Percentiles rank a stretch among this genome's conserved stretches.
Conservation (phyloP, 2,888 invertebrate species). For the Strigamia crassipes region DNA sequence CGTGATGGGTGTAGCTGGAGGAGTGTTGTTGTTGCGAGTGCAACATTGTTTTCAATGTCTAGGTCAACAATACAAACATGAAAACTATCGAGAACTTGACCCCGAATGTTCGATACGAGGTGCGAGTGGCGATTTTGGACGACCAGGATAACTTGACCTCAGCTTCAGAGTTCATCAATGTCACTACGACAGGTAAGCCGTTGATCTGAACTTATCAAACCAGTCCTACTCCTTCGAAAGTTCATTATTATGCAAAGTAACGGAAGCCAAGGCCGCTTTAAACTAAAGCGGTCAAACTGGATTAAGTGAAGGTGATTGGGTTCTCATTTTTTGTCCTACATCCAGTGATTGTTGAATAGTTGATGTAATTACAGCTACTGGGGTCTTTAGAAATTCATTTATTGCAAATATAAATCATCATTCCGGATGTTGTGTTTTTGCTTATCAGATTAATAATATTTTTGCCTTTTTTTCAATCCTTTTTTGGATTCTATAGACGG, state of each 20-base stretch:
- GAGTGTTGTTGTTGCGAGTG: not conserved
- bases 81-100: constrained; percentile 48
- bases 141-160: constrained; percentile 52
- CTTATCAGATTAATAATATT: not conserved
- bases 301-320: constrained; percentile 35
- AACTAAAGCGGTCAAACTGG: constrained; percentile 36
- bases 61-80: constrained; percentile 52
- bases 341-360: not conserved
- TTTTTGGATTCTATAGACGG: constrained; percentile 53
- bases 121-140: constrained; percentile 54
- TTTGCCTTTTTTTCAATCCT: not conserved
- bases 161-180: constrained; percentile 54
- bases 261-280: constrained; percentile 37
- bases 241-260: constrained; percentile 24
- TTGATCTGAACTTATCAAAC: constrained; percentile 11
- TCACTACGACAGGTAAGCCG: constrained; percentile 54
- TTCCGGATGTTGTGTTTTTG: not conserved
- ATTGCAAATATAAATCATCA: constrained; percentile 1
- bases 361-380: constrained; percentile 33
- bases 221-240: not conserved
- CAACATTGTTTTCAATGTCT: constrained; percentile 5
- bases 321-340: not conserved
- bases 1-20: constrained; percentile 18
- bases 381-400: constrained; percentile 18
- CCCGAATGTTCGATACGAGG: constrained; percentile 51